Evolutionary conservation across 2,113 vertebrate species (phyloP), one percentile per base, ranked within the genome.

Genomic region (Microcebus griseorufus): DNA sequence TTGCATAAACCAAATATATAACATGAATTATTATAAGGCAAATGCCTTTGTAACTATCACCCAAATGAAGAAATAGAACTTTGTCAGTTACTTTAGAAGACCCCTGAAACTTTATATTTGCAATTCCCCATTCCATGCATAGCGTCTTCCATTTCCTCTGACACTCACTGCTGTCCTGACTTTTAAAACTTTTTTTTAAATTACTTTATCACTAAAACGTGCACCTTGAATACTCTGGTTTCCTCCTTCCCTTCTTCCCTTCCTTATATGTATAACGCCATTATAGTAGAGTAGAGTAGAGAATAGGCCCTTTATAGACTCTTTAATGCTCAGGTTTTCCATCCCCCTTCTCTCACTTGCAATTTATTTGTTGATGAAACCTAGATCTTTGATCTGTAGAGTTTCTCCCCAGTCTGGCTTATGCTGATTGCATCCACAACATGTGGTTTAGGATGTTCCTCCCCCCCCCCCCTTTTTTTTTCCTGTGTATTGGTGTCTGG

Each of bases 221-320:
- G 25, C 55, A 64, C 34, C 18, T 75, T 14, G 5, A 11, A 23
- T 51, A 53, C 62, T 42, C 78, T 29, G 13, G 70, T 73, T 73
- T 73, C 39, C 39, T 45, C 39, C 12, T 12, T 45, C 39, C 23
- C 12, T 73, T 27, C 37, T 17, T 48, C 62, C 39, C 3, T 39
- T 64, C 51, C 42, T n/a, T 51, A 5, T n/a, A 73, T 25, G 12
- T 55, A 42, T 32, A 62, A 29, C n/a, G 53, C 51, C 48, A 22
- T 10, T 45, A 42, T 5, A 45, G 12, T 45, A 2, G 3, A 45
- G 8, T 45, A 1, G 3, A 9, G 17, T 1, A 39, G 23, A 60
- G 12, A 34, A 45, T 29, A 92, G 39, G 60, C 14, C 29, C 10
- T 82, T 60, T 48, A 14, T 13, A 14, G 25, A 76, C 45, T 65